Evolutionary conservation across 2,888 invertebrate species (phyloP).

Genomic region (Litoditis marina): DNA sequence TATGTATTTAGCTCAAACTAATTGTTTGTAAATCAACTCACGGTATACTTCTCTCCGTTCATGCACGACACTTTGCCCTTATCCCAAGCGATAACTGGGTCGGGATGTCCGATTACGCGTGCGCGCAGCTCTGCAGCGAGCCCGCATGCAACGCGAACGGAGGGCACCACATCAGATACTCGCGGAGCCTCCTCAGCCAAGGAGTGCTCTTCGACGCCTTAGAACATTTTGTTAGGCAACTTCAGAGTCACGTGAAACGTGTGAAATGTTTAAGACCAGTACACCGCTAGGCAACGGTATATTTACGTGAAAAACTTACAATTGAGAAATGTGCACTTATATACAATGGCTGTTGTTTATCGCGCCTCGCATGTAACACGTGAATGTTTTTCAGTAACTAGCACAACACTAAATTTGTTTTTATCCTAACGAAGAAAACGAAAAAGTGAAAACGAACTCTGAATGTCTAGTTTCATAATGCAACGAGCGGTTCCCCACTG

Average conservation of each 20-base stretch:
- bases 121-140: conserved; percentile 39
- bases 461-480: conserved; percentile 40
- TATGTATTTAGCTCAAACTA: no score
- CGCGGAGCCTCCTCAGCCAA: conserved; percentile 41
- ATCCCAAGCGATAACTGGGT: conserved; percentile 53
- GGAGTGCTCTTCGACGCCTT: conserved; percentile 26
- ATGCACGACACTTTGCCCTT: conserved; percentile 22
- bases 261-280: no score
- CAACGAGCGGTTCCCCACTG: conserved; percentile 40
- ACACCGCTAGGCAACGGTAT: no score
- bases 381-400: no score
- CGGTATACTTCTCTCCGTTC: conserved; percentile 40
- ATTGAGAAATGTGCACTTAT: no score
- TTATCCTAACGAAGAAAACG: no score
- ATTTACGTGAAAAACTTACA: no score
- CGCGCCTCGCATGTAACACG: no score
- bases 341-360: no score
- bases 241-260: no score
- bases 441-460: conserved; percentile 30
- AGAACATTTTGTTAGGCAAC: not conserved
- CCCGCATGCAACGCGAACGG: conserved; percentile 34
- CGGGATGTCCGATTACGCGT: conserved; percentile 46
- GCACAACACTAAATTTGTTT: no score
- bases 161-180: conserved; percentile 34
- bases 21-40: no score